Percentiles rank a stretch among this genome's conserved stretches.
Conservation (phyloP, 2,888 invertebrate species). For the Caenorhabditis macrosperma region DNA sequence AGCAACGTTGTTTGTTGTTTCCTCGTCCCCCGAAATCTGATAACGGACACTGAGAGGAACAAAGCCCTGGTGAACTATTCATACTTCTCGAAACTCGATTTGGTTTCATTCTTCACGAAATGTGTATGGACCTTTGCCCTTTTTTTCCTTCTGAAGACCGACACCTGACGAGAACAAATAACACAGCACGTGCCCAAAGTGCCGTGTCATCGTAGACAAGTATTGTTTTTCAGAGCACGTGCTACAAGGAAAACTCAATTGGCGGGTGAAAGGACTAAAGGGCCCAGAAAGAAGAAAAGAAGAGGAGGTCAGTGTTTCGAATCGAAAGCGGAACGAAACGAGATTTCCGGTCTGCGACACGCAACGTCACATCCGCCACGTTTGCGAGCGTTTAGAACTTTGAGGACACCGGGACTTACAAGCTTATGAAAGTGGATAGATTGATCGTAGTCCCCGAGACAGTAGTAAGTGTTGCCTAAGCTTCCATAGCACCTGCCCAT, state of each 20-base stretch:
- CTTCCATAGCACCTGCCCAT: slow-evolving; percentile 61
- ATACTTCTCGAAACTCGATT: slow-evolving; percentile 26
- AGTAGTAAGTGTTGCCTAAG: slow-evolving; percentile 59
- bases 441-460: slow-evolving; percentile 57
- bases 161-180: slow-evolving; percentile 52
- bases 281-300: slow-evolving; percentile 5
- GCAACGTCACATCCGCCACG: slow-evolving; percentile 11
- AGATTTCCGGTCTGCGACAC: slow-evolving; percentile 33
- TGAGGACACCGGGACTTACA: slow-evolving; percentile 35
- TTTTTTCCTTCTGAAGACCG: not conserved
- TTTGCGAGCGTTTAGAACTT: not conserved
- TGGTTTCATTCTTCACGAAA: slow-evolving; percentile 3
- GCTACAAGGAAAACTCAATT: not conserved
- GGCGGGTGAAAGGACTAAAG: not conserved
- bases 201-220: slow-evolving; percentile 35
- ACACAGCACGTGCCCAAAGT: slow-evolving; percentile 16
- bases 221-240: slow-evolving; percentile 42
- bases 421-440: slow-evolving; percentile 59
- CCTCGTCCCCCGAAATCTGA: slow-evolving; percentile 5
- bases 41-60: slow-evolving; percentile 17
- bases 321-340: slow-evolving; percentile 16
- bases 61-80: not conserved
- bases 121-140: not conserved
- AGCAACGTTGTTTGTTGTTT: slow-evolving; percentile 1
- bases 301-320: slow-evolving; percentile 17